Conservation (phyloP, 2,888 invertebrate species). For the Strigamia transsilvanica region DNA sequence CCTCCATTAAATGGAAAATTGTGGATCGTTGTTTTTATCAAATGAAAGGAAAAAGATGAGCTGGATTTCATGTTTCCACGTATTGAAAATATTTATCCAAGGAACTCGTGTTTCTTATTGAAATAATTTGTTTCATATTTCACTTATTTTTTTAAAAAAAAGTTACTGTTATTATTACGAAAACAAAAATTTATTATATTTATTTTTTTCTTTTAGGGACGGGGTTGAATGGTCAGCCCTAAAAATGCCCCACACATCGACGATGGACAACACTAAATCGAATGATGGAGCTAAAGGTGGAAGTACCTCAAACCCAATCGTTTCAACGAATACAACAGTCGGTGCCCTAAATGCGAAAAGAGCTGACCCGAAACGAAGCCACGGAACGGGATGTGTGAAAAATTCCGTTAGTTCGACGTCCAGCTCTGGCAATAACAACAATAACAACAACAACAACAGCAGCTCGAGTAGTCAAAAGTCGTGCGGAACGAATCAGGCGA, state of each 20-base stretch:
- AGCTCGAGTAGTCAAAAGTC: conserved; percentile 37
- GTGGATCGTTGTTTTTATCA: not conserved
- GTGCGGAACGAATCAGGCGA: conserved; percentile 31
- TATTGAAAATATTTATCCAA: not conserved
- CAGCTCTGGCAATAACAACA: not conserved
- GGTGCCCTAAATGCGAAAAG: conserved; percentile 10
- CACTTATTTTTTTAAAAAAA: not conserved
- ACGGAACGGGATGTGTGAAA: not conserved
- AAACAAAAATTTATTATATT: not conserved
- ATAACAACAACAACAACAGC: not conserved
- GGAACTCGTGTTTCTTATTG: not conserved
- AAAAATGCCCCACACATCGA: conserved; percentile 17
- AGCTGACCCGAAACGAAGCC: conserved; percentile 1
- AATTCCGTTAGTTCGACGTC: not conserved
- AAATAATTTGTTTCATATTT: not conserved
- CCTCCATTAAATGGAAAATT: not conserved
- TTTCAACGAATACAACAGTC: not conserved
- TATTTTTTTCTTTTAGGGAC: not conserved
- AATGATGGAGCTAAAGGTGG: conserved; percentile 1
- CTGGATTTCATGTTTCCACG: not conserved
- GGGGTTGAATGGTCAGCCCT: conserved; percentile 29
- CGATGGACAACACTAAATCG: conserved; percentile 10
- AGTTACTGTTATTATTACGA: not conserved
- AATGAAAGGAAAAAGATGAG: not conserved
- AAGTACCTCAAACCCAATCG: not conserved